Evolutionary conservation across 2,888 invertebrate genomes (phyloP), one percentile per base, ranked within the genome.

Genomic region (Smittia aterrima): DNA sequence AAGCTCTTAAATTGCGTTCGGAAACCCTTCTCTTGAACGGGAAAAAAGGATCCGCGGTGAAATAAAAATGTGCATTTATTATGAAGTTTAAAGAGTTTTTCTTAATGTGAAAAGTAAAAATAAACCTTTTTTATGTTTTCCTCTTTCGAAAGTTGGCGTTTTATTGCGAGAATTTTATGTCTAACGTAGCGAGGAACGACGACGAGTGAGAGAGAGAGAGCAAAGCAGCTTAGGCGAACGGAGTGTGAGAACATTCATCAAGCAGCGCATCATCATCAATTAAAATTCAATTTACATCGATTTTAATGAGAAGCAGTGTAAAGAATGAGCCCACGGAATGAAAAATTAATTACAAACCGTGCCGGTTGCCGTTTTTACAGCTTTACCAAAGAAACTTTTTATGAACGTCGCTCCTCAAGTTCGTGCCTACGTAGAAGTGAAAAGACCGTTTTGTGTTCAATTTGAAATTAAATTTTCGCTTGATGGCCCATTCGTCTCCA

Each of bases 201-300:
- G 38, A 9, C 9, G 9, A 38, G 38, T 38, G 38, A 38, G 38
- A 38, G 38, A 38, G 38, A 38, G 38, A 38, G 38, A 38, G 9
- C 6, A 9, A 38, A 38, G 38, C 7, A 7, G 6, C 11, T 38
- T 38, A 38, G n/a, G 47, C 47, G 11, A n/a, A 47, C 11, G 47
- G n/a, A 47, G 47, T 47, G 47, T 13, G n/a, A n/a, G 47, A 47
- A 11, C 9, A 47, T 47, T 16, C 47, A 11, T 47, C 22, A 64
- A 25, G 11, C 64, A 16, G 1, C 6, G 25, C 25, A 64, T 24
- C 64, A 64, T 9, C 67, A 67, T 67, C 67, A 67, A 67, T 67
- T 67, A 67, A 67, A 38, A 40, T 67, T 67, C 67, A 67, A 67
- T 67, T 67, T 67, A 67, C 67, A 67, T 67, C 40, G 67, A 67